A percentile compares a stretch with the other conserved stretches of the same genome.
Evolutionary conservation across 2,888 invertebrate species (phyloP).

Genomic region (Actias luna): DNA sequence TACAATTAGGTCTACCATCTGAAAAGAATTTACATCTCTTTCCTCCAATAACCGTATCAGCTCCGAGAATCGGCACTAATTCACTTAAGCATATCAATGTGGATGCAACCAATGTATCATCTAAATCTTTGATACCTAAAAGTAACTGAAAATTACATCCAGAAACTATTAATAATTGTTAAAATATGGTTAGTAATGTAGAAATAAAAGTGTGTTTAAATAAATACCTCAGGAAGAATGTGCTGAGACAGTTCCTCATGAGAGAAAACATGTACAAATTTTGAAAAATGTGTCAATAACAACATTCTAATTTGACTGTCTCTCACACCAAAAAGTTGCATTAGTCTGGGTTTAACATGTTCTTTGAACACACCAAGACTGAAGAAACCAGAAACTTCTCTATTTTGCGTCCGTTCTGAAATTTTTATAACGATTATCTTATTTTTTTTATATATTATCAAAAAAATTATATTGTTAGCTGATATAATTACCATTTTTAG

Average conservation of each 20-base stretch:
- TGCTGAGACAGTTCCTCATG: slow-evolving; percentile 88
- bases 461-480: not conserved
- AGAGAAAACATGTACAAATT: slow-evolving; percentile 88
- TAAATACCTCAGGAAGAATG: slow-evolving; percentile 90
- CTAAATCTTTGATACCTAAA: slow-evolving; percentile 92
- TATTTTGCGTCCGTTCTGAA: slow-evolving; percentile 63
- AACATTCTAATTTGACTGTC: slow-evolving; percentile 90
- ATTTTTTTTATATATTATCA: not conserved
- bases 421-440: slow-evolving; percentile 24
- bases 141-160: slow-evolving; percentile 82
- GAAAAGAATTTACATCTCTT: slow-evolving; percentile 90
- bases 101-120: slow-evolving; percentile 90
- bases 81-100: slow-evolving; percentile 92
- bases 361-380: slow-evolving; percentile 85
- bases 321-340: slow-evolving; percentile 91
- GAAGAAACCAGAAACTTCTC: slow-evolving; percentile 84
- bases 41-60: slow-evolving; percentile 92
- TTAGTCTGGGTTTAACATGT: slow-evolving; percentile 88
- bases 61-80: slow-evolving; percentile 92
- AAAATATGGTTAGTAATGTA: not conserved
- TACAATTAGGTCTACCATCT: slow-evolving; percentile 89
- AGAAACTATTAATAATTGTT: not conserved
- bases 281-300: slow-evolving; percentile 88
- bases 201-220: slow-evolving; percentile 3
- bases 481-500: slow-evolving; percentile 82